These are phyloP conservation scores for Rousettus leschenaultii DNA, from an alignment of 2,113 vertebrate genomes.

Conservation along the genomic window DNA sequence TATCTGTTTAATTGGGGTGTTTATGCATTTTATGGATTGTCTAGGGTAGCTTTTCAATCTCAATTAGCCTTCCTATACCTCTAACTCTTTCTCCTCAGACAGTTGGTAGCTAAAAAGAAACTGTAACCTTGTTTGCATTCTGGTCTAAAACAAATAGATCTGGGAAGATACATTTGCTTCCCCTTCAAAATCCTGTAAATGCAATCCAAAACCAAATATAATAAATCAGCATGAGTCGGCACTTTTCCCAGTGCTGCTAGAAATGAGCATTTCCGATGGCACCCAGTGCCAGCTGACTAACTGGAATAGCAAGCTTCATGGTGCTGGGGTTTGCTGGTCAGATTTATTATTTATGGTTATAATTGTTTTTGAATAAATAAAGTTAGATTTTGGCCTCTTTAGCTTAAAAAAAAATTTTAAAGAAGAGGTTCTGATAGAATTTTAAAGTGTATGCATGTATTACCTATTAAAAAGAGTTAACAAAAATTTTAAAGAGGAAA, in stretches of 20 bases:
- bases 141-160: slow-evolving; percentile 36
- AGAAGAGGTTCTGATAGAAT: slow-evolving; percentile 25
- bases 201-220: slow-evolving; percentile 33
- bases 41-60: neutral
- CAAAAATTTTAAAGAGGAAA: neutral
- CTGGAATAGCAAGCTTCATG: neutral
- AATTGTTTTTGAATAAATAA: slow-evolving; percentile 45
- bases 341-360: slow-evolving; percentile 47
- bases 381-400: neutral
- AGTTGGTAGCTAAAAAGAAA: slow-evolving; percentile 9
- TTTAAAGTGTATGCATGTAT: neutral
- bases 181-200: slow-evolving; percentile 21
- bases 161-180: slow-evolving; percentile 32
- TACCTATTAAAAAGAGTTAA: slow-evolving; percentile 19
- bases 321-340: neutral
- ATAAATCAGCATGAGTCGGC: slow-evolving; percentile 32
- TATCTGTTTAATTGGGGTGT: neutral
- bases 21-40: neutral
- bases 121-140: neutral
- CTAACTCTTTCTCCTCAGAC: neutral
- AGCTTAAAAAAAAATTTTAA: neutral
- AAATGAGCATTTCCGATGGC: slow-evolving; percentile 49
- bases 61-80: neutral
- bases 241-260: neutral
- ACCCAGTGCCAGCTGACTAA: neutral